Evolutionary conservation across 2,888 invertebrate genomes (phyloP), one percentile per base, ranked within the genome.

Genomic region (Trissolcus brochymenae): DNA sequence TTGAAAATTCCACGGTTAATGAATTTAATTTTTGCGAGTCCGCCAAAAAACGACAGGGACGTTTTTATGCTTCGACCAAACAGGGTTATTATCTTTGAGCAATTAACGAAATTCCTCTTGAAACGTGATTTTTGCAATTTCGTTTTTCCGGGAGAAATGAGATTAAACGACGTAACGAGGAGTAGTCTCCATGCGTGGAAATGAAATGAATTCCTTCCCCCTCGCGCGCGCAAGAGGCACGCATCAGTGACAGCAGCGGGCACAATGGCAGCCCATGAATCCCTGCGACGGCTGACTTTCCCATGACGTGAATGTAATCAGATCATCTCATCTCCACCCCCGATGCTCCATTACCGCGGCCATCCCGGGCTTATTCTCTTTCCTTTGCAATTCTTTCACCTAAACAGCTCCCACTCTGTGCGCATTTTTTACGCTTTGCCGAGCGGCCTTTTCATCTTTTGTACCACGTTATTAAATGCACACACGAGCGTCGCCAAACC

Each of bases 231-330:
- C 64, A 25, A 25, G 76, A 77, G 75, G 83, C 80, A 81, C 82
- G 82, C 84, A 83, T 83, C 85, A 82, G 82, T 82, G 84, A 81
- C 84, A 84, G 35, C 35, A 35, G 75, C 79, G 80, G 71, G 79
- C 67, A 84, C 84, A 85, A 16, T 19, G 11, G 51, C 16, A 16
- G 19, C 51, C 51, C 51, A 16, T 51, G 17, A 35, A 57, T 46
- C 66, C 55, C 17, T 41, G 29, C 56, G 57, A 64, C 64, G 64
- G 61, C 82, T 87, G 86, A 88, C 87, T 88, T 88, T 88, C 88
- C 88, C 88, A 88, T 88, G 88, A 88, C 87, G 86, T 82, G 83
- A 82, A 84, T 83, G 84, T 87, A 88, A 88, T 88, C 87, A 82
- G 84, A 86, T 85, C 84, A 83, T 81, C 84, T 79, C 82, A 76